Percentiles rank a stretch among this genome's conserved stretches.
Evolutionary conservation across 2,888 invertebrate species (phyloP).

Genomic region (Lasioglossum zephyrum): DNA sequence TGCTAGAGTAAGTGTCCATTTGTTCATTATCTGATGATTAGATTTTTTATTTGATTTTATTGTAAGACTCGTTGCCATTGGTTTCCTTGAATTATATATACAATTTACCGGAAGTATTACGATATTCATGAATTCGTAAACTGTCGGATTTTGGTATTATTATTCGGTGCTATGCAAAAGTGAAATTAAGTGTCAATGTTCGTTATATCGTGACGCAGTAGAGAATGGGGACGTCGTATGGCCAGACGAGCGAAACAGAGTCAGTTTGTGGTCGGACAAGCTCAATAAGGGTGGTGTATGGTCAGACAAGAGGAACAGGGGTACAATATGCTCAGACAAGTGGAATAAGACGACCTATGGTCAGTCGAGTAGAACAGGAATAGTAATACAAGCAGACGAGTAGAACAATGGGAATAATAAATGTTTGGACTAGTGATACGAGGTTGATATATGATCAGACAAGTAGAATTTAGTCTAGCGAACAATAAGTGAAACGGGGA

Average conservation of each 20-base stretch:
- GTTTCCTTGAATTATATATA: not conserved
- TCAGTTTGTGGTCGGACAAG: not conserved
- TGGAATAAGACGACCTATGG: constrained; percentile 4
- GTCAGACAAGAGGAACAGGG: not conserved
- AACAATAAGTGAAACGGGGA: not conserved
- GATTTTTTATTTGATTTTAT: not conserved
- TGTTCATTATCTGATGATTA: not conserved
- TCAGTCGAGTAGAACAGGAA: not conserved
- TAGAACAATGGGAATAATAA: not conserved
- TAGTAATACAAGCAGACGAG: not conserved
- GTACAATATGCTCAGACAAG: not conserved
- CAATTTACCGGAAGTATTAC: not conserved
- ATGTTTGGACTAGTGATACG: not conserved
- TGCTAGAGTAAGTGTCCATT: not conserved
- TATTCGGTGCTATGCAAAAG: not conserved
- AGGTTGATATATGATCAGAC: not conserved
- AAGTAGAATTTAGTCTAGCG: not conserved
- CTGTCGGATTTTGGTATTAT: too few species aligned
- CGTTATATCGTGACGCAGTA: not conserved
- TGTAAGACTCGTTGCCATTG: not conserved
- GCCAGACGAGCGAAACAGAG: not conserved
- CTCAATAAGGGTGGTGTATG: not conserved
- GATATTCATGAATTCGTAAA: too few species aligned
- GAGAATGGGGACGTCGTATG: not conserved
- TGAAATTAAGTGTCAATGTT: not conserved